Evolutionary conservation across 1,140 invertebrate genomes (phyloP).

Genomic region (Drosophila nigromelanica): DNA sequence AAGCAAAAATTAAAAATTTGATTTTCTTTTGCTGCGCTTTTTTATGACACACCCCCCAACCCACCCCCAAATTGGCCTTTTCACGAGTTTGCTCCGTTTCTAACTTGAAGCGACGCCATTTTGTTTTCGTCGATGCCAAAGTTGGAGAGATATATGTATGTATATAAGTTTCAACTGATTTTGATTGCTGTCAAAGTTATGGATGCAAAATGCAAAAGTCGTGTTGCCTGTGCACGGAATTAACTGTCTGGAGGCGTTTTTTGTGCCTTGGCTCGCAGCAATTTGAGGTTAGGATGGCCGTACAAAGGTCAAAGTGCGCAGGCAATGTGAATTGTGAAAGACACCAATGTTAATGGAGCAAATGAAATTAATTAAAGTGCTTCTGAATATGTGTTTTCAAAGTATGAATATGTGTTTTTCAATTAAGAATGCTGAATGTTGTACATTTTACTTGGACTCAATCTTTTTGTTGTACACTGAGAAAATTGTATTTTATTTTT

Average conservation of each 20-base stretch:
- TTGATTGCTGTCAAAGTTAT: slow-evolving; percentile 71
- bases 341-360: too few relatives aligned
- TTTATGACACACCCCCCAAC: background rate
- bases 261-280: background rate
- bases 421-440: too few relatives aligned
- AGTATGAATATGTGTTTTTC: too few relatives aligned
- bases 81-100: background rate
- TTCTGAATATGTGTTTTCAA: too few relatives aligned
- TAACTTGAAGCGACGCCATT: slow-evolving; percentile 46
- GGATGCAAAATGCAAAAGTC: slow-evolving; percentile 81
- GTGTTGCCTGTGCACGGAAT: slow-evolving; percentile 50
- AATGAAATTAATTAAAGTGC: too few relatives aligned
- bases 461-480: too few relatives aligned
- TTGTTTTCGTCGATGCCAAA: slow-evolving; percentile 29
- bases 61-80: background rate
- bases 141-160: slow-evolving; percentile 5
- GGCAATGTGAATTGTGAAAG: too few relatives aligned
- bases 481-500: too few relatives aligned
- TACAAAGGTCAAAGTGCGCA: background rate
- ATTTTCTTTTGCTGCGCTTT: slow-evolving; percentile 29
- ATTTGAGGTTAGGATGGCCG: background rate
- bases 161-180: slow-evolving; percentile 33
- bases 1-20: slow-evolving; percentile 58
- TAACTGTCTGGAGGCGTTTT: slow-evolving; percentile 10
- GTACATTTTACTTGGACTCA: too few relatives aligned